Base-by-base conservation (phyloP, 2,797 vertebrate species). In the Mionectes olivaceus region DNA sequence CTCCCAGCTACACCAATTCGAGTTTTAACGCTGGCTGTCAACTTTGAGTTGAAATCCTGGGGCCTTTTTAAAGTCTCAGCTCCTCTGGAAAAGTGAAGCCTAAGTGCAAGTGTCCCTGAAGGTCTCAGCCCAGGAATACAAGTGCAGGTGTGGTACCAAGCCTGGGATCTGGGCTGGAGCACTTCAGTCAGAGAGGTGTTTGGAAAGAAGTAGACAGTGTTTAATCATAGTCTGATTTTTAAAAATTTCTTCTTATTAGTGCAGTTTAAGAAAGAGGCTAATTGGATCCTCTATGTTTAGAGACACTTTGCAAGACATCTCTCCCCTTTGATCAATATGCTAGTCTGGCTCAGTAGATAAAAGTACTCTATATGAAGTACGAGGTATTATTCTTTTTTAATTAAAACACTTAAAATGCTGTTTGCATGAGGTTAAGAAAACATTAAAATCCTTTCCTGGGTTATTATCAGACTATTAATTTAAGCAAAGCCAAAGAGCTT, bases 401-500 rank as follows among this genome's bases (percentile, higher is more conserved):
- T 93, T 92, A 92, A 94, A 95, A 83, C 46, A 75, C 44, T 74
- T 92, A 8, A 81, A 90, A 83, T 81, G 33, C 71, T 93, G 89
- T 93, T 97, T 95, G 87, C 65, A 59, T 43, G 43, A 83, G 65
- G 87, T 83, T 93, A 93, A 76, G 71, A 80, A 95, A 95, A 89
- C 90, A 92, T 87, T 74, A 71, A 91, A 95, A 93, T 94, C 69
- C 79, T 83, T 94, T 88, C 85, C 87, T 88, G 47, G 43, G 18
- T 92, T 95, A 92, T 89, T 95, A 89, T 94, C 83, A 93, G 37
- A 59, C 64, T 77, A 65, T 79, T 86, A 87, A 92, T 91, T 94
- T 89, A 87, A 89, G 50, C 59, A 93, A 95, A 96, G 78, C 76
- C 78, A n/a, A 95, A 86, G 65, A 88, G 79, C 52, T 93, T 97